Evolutionary conservation across 2,113 vertebrate genomes (phyloP), one percentile per base, ranked within the genome.

Genomic region (Sapayoa aenigma): DNA sequence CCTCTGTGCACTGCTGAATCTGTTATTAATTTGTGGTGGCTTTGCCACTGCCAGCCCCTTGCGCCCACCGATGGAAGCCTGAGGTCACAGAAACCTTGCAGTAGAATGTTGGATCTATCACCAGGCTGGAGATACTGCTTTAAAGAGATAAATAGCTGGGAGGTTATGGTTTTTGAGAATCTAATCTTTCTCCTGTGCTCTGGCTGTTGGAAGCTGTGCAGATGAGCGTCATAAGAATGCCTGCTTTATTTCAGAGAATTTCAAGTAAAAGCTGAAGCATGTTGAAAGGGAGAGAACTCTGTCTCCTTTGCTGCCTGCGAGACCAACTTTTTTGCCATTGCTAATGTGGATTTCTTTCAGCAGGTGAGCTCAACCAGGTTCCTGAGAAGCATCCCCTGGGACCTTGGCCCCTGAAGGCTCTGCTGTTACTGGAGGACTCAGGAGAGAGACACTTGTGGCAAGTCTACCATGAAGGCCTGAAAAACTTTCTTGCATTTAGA

Each of bases 401-500:
- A 22, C 94, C 62, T 63, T 84, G 58, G 18, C 85, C 96, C 7
- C 46, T 97, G 50, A 49, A 87, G 37, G 28, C 76, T 30, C 50
- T 96, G 50, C 35, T 62, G 2, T 35, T 95, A 20, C 50, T 97
- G 50, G 83, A 95, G 55, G 55, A 58, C 46, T 90, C 94, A 0
- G 6, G n/a, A 78, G 85, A 94, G 4, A 46, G 15, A 4, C 33
- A 16, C 7, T n/a, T 93, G 35, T 95, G 95, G 95, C 55, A 93
- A 50, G 27, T 6, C 11, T 96, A 93, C 83, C 16, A 72, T 6
- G 47, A 80, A 10, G 86, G 90, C 21, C 80, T 96, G 59, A 41
- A 84, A 58, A 77, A 33, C 8, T 97, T 96, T 10, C 21, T 94
- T 42, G 35, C 39, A 8, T 96, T 94, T 33, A 91, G 93, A 83